Percentiles rank a stretch among this genome's conserved stretches.
Conservation (phyloP, 2,888 invertebrate genomes). For the Argyresthia albistria region DNA sequence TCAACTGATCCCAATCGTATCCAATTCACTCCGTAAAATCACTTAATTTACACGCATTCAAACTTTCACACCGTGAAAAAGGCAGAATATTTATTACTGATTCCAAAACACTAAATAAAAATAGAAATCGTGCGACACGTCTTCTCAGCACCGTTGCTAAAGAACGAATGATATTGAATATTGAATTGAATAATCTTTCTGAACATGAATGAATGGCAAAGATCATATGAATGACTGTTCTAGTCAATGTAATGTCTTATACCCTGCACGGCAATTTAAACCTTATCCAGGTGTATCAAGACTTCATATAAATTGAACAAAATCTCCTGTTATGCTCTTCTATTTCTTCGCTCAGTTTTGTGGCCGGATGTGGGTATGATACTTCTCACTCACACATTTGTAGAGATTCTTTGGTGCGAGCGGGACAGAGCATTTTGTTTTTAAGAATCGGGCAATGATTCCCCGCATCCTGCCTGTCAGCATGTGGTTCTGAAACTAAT, state of each 20-base stretch:
- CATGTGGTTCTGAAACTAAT: slow-evolving; percentile 64
- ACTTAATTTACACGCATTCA: too few relatives aligned
- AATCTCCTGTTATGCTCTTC: slow-evolving; percentile 36
- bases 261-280: not conserved
- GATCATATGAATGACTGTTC: not conserved
- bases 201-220: not conserved
- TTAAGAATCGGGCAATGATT: slow-evolving; percentile 59
- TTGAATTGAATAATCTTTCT: not conserved
- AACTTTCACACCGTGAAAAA: too few relatives aligned
- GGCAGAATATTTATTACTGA: too few relatives aligned
- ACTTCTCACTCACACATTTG: slow-evolving; percentile 20
- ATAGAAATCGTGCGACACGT: too few relatives aligned
- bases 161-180: too few relatives aligned
- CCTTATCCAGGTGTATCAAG: not conserved
- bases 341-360: slow-evolving; percentile 4
- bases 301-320: slow-evolving; percentile 2
- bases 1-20: too few relatives aligned
- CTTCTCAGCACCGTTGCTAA: too few relatives aligned
- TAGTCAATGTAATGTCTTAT: not conserved
- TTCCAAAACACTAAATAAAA: too few relatives aligned
- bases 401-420: slow-evolving; percentile 13
- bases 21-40: too few relatives aligned
- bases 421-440: slow-evolving; percentile 26
- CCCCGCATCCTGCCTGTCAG: slow-evolving; percentile 62
- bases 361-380: slow-evolving; percentile 32